These are phyloP conservation scores for Musca vetustissima DNA, from an alignment of 1,140 invertebrate genomes.

Conservation along the genomic window DNA sequence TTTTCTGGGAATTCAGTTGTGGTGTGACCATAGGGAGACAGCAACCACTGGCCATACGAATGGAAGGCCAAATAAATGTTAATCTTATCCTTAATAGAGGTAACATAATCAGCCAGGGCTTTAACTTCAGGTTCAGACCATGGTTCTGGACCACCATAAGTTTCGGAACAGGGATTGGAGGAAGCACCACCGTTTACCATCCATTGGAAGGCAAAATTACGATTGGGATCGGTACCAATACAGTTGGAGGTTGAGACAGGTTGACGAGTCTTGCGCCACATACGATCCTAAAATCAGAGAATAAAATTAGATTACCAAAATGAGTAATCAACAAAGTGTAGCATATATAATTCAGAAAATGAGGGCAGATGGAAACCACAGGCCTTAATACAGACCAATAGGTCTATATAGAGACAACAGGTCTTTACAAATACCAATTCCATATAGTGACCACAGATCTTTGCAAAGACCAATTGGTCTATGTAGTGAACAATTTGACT, in stretches of 20 bases:
- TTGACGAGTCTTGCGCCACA: conserved; percentile 61
- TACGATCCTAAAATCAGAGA: conserved; percentile 56
- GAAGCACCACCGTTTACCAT: conserved; percentile 53
- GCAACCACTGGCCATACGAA: conserved; percentile 58
- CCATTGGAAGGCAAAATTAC: conserved; percentile 71
- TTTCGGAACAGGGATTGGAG: conserved; percentile 63
- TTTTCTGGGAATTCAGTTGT: conserved; percentile 56
- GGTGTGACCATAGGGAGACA: conserved; percentile 60
- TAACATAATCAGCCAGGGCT: conserved; percentile 62
- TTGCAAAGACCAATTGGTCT: no score
- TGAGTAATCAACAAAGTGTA: no score
- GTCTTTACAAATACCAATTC: no score
- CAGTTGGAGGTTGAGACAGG: conserved; percentile 54
- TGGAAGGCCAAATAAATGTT: conserved; percentile 63
- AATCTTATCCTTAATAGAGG: conserved; percentile 55
- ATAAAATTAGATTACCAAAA: neutral
- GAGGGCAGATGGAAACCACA: no score
- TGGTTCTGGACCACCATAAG: conserved; percentile 67
- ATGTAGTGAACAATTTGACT: no score
- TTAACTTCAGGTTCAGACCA: conserved; percentile 78
- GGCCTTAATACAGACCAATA: no score
- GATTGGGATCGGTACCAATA: conserved; percentile 68
- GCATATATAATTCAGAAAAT: no score
- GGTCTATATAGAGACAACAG: no score
- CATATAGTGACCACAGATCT: no score